Evolutionary conservation across 1,140 invertebrate genomes (phyloP), one percentile per base, ranked within the genome.

Genomic region (Melitaea cinxia): DNA sequence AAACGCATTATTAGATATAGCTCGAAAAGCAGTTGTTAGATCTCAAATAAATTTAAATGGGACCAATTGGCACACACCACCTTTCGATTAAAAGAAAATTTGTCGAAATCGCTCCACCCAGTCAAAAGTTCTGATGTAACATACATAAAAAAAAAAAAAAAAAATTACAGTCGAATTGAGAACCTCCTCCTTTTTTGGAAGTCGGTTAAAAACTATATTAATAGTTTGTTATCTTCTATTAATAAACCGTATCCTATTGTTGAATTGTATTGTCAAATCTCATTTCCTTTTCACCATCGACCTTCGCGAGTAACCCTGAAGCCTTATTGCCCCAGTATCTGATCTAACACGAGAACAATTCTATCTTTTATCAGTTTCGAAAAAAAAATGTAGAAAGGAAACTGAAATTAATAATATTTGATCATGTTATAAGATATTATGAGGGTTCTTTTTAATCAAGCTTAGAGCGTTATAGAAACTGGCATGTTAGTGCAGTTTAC

Each of bases 261-360:
- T 28, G 39, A 42, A 56, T 56, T 42, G 39, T 42, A 26, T 10
- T 56, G 37, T 56, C 37, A 56, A 56, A 56, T 42, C 14, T 47
- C 17, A 56, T 50, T 57, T 57, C 54, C 62, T 58, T 65, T 65
- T 65, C 30, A 57, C 62, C 49, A n/a, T 15, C 33, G 54, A 30
- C 62, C 62, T 65, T 56, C 47, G 54, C 49, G 10, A n/a, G 1
- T 28, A 28, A 57, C 62, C 62, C 58, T 65, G 62, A 37, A 17
- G 33, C 54, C 33, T 52, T 65, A 57, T 57, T 65, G 47, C 53
- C 45, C 54, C 37, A 57, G 50, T 65, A 65, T 57, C 47, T 26
- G 62, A 65, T 65, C 62, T 50, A 28, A 33, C 47, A 17, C 26
- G 15, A 50, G 57, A 65, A 65, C 62, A 65, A 65, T 65, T 21